phyloP scores from a whole-genome alignment of 2,888 invertebrate species.

The Lasioglossum pauxillum region DNA sequence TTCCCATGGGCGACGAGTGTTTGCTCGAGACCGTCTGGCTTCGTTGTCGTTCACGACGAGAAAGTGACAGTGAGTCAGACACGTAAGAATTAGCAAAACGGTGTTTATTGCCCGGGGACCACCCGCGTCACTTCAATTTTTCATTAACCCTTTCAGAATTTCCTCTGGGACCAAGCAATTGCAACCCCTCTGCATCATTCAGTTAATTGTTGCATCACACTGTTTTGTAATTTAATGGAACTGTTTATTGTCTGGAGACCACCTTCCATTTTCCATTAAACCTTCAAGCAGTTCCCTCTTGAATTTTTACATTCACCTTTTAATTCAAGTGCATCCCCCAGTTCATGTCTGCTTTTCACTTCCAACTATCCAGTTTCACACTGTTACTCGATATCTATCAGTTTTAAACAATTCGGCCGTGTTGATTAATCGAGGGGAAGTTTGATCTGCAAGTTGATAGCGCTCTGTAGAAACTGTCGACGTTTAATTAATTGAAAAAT shows the following conservation, averaged over 20 bases:
- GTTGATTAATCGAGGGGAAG: background rate
- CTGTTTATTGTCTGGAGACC: background rate
- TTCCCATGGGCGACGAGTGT: constrained; percentile 32
- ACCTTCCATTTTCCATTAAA: background rate
- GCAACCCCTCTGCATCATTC: background rate
- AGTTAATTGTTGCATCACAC: background rate
- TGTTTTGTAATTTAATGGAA: background rate
- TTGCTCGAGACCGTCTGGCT: constrained; percentile 40
- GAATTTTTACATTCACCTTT: background rate
- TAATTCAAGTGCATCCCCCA: background rate
- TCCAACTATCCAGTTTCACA: background rate
- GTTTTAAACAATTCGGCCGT: background rate
- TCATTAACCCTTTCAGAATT: background rate
- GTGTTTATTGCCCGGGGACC: background rate
- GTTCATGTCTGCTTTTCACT: background rate
- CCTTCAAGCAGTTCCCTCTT: background rate
- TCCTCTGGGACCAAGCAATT: background rate
- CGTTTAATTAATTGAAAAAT: background rate
- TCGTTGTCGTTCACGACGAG: constrained; percentile 20
- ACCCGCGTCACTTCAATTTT: background rate
- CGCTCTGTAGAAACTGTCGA: background rate
- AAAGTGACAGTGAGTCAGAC: constrained; percentile 9
- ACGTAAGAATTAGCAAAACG: constrained; percentile 6
- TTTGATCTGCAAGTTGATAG: background rate
- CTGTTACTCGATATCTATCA: background rate